Base-by-base conservation (phyloP, 2,113 vertebrate species). In the Xenopus laevis region DNA sequence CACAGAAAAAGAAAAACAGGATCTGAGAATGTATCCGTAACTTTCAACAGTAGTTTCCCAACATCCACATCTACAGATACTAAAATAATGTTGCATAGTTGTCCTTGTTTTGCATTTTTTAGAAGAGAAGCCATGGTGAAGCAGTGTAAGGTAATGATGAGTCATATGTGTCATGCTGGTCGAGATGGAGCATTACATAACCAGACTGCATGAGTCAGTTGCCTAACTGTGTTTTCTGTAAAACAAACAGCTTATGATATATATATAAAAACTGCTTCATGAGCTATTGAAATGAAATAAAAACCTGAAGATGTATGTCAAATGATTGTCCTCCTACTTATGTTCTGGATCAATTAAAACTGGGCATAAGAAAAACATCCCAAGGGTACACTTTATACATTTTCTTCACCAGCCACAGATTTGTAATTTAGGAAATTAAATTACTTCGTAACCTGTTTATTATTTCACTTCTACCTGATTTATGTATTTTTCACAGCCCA, bases 211-310 rank as follows among this genome's bases (percentile, higher is more conserved):
- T 13, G 27, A 46, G 64, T 60, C 10, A 74, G 45, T 67, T 33
- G 52, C 53, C 63, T 40, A 46, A 33, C 33, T 45, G 71, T 65
- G 71, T 52, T 65, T 46, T 58, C 21, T 46, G 55, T 20, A 46
- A 58, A 67, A 74, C 45, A 46, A 67, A 45, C 12, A 46, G 58
- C 66, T 40, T 74, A 23, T 67, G 53, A 60, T 60, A 27, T 47
- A 27, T 27, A 27, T 27, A 60, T 60, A 44, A 67, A 68, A 65
- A 67, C 66, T 46, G 55, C 27, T 66, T 74, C 13, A 60, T 59
- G 50, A 74, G 47, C 55, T 47, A 20, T n/a, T 67, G 55, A 50
- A 67, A 74, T 74, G 46, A 66, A 59, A 73, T 73, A 65, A 65
- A 45, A 66, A 27, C 23, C 10, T 13, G 58, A 63, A 63, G 23